Evolutionary conservation across 2,113 vertebrate species (phyloP), one percentile per base, ranked within the genome.

Genomic region (Colinus virginianus): DNA sequence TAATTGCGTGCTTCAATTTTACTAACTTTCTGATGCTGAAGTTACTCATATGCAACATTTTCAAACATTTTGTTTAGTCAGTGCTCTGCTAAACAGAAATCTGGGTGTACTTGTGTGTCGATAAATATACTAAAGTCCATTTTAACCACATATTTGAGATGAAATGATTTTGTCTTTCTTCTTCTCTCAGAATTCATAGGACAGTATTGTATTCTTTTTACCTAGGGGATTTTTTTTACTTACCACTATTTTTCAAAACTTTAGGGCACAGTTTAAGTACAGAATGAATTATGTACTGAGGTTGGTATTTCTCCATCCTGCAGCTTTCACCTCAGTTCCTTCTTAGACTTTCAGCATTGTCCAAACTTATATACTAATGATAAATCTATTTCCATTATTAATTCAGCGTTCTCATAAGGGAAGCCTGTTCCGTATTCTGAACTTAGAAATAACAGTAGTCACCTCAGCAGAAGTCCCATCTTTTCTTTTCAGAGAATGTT

Each of bases 1-100:
- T 94, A 93, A 92, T 77, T 90, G 87, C 30, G 74, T 88, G 61
- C 30, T 92, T 17, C 46, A 67, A 40, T 87, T 80, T 95, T 56
- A 68, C 55, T 66, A 77, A 78, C 48, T 81, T 93, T 90, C 43
- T 76, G 53, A 78, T 6, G 15, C 28, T 43, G 38, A 72, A 84
- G 18, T 8, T 66, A 83, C 34, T 2, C 2, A 34, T 48, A 40
- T 2, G 3, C 6, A 46, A 8, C 34, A 49, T 49, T 84, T 69
- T 32, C 67, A 75, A 88, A 78, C 1, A 7, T 34, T 74, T 53
- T 78, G 8, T 64, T 78, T 78, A 63, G 7, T 82, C 8, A 16
- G 5, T 46, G 30, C 0, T 51, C 68, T 80, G 26, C 12, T 15
- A 26, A 40, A 45, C 7, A 61, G 38, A 72, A 26, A 30, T 10